Evolutionary conservation across 1,140 invertebrate genomes (phyloP).

Genomic region (Drosophila seguyi): DNA sequence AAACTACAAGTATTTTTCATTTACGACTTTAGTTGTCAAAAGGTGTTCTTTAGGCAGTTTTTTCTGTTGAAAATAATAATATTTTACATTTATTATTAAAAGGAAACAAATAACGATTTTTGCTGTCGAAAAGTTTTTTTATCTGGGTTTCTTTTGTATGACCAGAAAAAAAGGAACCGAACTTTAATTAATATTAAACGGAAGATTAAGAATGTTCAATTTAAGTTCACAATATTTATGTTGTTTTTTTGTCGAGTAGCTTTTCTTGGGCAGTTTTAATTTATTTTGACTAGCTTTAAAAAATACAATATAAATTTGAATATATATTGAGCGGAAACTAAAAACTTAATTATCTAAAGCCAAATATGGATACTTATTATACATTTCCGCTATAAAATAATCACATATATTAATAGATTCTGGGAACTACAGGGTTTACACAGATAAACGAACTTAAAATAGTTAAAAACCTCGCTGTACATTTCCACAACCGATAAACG

Average conservation of each 20-base stretch:
- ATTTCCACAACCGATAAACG: background rate
- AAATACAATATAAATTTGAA: background rate
- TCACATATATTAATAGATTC: background rate
- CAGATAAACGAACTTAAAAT: background rate
- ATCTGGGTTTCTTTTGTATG: too few species aligned
- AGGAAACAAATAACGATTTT: too few species aligned
- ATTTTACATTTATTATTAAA: too few species aligned
- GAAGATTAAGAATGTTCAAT: too few species aligned
- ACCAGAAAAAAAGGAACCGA: too few species aligned
- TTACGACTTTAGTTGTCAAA: background rate
- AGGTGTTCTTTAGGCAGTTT: background rate
- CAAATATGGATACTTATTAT: conserved; percentile 6
- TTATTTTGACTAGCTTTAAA: background rate
- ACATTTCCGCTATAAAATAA: conserved; percentile 7
- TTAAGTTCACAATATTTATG: background rate
- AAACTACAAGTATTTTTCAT: background rate
- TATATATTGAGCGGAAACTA: background rate
- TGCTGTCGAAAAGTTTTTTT: too few species aligned
- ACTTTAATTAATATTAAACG: too few species aligned
- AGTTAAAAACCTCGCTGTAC: background rate
- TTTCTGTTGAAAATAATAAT: too few species aligned
- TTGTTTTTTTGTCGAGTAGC: background rate
- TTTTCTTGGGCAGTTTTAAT: background rate
- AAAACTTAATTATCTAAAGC: background rate
- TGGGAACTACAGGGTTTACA: background rate